Evolutionary conservation across 2,113 vertebrate species (phyloP).

Genomic region (Promerops cafer): DNA sequence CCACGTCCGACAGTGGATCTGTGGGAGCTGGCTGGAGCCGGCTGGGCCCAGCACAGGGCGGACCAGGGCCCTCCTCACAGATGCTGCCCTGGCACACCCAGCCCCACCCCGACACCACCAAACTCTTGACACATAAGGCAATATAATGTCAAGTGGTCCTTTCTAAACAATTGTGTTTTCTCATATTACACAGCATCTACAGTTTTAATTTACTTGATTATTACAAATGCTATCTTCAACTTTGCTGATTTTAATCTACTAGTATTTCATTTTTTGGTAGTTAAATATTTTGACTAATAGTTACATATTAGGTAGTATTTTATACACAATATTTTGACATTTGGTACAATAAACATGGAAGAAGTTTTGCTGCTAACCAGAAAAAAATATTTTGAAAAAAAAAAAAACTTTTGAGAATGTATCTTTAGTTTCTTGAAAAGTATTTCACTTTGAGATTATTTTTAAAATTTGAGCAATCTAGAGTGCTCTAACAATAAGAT

Average conservation of each 20-base stretch:
- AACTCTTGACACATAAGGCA: background rate
- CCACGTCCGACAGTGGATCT: accelerated
- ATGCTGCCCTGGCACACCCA: accelerated
- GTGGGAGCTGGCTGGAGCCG: background rate
- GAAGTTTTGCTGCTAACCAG: background rate
- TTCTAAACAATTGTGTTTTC: background rate
- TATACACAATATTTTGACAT: background rate
- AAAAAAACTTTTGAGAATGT: background rate
- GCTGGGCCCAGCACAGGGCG: background rate
- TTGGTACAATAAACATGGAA: background rate
- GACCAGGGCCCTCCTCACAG: too few relatives aligned
- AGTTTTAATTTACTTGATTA: background rate
- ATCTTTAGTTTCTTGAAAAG: background rate
- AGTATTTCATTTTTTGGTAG: accelerated
- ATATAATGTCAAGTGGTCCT: background rate
- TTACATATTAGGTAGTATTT: background rate
- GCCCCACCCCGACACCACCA: accelerated
- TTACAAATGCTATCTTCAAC: background rate
- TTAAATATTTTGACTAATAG: background rate
- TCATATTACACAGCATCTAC: background rate
- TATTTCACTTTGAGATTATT: background rate
- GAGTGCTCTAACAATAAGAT: background rate
- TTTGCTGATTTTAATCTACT: background rate
- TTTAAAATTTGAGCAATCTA: background rate
- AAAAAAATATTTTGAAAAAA: background rate